Base-by-base conservation (phyloP, 1,140 invertebrate genomes). In the Vollenhovia emeryi region DNA sequence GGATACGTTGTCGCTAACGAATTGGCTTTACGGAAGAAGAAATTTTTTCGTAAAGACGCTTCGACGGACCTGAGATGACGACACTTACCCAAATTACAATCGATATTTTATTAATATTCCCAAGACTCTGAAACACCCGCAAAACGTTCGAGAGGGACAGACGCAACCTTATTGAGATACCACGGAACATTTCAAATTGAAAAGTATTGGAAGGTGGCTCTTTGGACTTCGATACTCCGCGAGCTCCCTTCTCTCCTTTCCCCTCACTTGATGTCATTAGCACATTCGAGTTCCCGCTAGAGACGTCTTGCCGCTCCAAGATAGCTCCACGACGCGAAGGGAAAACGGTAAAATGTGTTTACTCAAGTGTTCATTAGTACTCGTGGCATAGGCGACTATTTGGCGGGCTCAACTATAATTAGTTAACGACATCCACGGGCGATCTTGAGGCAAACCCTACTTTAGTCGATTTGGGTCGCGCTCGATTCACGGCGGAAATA, bases 331-430 rank as follows among this genome's bases (percentile, higher is more conserved):
- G 62, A 71, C 11, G 78, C 78, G 66, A 82, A 73, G 78, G 55
- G 78, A 82, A 82, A 82, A 82, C 78, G 78, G 78, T 82, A 82
- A 82, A 82, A 82, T 73, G 78, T 82, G 78, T 82, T 82, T 82
- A 82, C 50, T 82, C 78, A 82, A 82, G 78, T 82, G 78, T 82
- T 82, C 78, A 82, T 82, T 82, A 73, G 78, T 82, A 73, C 66
- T 43, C 78, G 36, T 21, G 45, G 36, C 50, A 71, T 21, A 80
- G 78, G 78, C 78, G 78, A 80, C 78, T 68, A 82, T 82, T 82
- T 82, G 78, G 78, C 78, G 64, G 78, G 78, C 66, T 52, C 78
- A 57, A 82, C 78, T 82, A 82, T 82, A 82, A 82, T 82, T 82
- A 82, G 78, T 82, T 82, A 82, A 82, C 78, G 78, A 82, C 78